Percentiles rank a stretch among this genome's conserved stretches.
Evolutionary conservation across 2,113 vertebrate species (phyloP).

Genomic region (Corythoichthys haematopterus): DNA sequence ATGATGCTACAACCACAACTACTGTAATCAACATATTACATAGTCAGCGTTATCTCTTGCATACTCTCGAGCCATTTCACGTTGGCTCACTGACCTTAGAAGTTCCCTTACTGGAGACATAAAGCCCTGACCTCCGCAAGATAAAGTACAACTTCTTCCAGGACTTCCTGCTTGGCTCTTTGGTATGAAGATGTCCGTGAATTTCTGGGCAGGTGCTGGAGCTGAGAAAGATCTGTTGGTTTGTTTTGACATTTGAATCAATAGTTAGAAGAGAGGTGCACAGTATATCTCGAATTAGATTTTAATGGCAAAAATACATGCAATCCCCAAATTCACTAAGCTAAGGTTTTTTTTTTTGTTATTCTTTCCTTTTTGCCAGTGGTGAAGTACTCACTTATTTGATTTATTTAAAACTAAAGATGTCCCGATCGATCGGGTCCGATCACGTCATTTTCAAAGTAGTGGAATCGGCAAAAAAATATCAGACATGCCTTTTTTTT

Average conservation of each 20-base stretch:
- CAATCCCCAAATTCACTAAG: no score
- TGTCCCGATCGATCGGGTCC: no score
- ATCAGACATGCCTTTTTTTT: no score
- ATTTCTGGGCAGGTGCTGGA: conserved; percentile 92
- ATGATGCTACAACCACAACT: background rate
- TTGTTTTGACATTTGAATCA: conserved; percentile 5
- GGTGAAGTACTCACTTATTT: no score
- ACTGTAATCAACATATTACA: background rate
- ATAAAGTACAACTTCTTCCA: conserved; percentile 96
- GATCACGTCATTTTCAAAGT: no score
- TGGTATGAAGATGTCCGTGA: conserved; percentile 87
- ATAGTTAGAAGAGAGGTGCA: no score
- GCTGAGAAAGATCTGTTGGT: conserved; percentile 85
- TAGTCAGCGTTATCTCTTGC: background rate
- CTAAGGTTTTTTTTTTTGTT: no score
- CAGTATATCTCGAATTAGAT: no score
- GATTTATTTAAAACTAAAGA: no score
- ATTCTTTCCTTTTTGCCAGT: no score
- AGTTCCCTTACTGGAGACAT: conserved; percentile 94
- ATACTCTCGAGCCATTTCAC: background rate
- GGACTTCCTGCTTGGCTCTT: conserved; percentile 89
- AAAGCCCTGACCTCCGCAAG: conserved; percentile 91
- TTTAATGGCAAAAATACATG: no score
- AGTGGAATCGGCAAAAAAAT: no score
- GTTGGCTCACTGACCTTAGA: conserved; percentile 81